Percentiles rank a stretch among this genome's conserved stretches.
Evolutionary conservation across 2,888 invertebrate genomes (phyloP).

Genomic region (Pyrocoelia pectoralis): DNA sequence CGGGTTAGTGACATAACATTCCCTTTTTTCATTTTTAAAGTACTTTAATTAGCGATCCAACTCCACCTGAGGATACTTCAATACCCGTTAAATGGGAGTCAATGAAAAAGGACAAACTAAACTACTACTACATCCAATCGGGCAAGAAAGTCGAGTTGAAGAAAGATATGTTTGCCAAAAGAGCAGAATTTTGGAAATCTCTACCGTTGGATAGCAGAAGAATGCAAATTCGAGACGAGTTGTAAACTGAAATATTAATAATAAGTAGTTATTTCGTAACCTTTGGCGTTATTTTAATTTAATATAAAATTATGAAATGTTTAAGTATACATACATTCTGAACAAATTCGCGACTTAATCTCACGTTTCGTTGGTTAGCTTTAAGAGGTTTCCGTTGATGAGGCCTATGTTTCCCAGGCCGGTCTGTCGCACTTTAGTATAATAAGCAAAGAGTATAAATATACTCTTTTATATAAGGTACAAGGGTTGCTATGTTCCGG

Average conservation of each 20-base stretch:
- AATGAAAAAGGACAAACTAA: constrained; percentile 62
- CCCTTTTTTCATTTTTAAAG: too few species aligned
- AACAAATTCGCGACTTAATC: too few species aligned
- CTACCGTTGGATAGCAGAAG: constrained; percentile 62
- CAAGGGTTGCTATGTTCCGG: too few species aligned
- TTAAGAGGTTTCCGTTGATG: too few species aligned
- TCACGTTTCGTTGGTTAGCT: too few species aligned
- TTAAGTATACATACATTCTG: too few species aligned
- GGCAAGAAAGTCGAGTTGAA: constrained; percentile 47
- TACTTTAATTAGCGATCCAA: constrained; percentile 81
- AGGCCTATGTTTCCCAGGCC: too few species aligned
- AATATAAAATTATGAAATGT: too few species aligned
- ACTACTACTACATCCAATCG: constrained; percentile 64
- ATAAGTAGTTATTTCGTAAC: background rate
- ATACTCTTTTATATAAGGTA: too few species aligned
- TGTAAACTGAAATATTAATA: background rate
- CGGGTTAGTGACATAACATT: too few species aligned
- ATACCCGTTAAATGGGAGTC: constrained; percentile 67
- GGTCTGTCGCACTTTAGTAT: too few species aligned
- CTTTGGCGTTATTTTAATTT: background rate
- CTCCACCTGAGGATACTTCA: constrained; percentile 60
- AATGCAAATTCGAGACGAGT: constrained; percentile 56
- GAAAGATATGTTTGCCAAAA: constrained; percentile 58
- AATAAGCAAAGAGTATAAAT: too few species aligned
- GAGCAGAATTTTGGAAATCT: constrained; percentile 70